phyloP scores from a whole-genome alignment of 2,888 invertebrate species.

The Parnassius smintheus region DNA sequence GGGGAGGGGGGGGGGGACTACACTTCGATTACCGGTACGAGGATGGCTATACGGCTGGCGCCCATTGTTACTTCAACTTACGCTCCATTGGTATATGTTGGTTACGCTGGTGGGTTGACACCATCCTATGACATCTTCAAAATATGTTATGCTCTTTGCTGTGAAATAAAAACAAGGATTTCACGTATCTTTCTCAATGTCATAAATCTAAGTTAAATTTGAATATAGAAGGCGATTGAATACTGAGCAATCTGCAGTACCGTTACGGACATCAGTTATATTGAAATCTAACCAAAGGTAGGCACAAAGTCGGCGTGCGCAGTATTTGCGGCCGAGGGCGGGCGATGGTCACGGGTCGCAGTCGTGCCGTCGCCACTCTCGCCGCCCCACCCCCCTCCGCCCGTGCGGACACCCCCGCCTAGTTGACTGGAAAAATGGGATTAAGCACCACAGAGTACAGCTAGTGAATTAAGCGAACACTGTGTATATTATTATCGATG shows the following conservation, averaged over 20 bases:
- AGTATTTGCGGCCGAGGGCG: conserved; percentile 54
- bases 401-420: conserved; percentile 50
- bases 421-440: conserved; percentile 37
- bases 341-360: conserved; percentile 74
- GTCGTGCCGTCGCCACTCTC: conserved; percentile 54
- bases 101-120: too few species aligned
- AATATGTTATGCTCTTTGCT: too few species aligned
- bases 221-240: too few species aligned
- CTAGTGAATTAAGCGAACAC: conserved; percentile 2
- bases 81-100: too few species aligned
- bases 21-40: too few species aligned
- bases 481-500: too few species aligned
- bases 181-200: too few species aligned
- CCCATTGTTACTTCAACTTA: too few species aligned
- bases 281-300: neutral
- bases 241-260: neutral
- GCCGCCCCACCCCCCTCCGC: conserved; percentile 48
- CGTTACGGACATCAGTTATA: neutral
- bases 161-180: too few species aligned
- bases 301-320: conserved; percentile 31
- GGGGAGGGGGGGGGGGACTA: accelerated
- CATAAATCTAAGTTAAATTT: too few species aligned
- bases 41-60: too few species aligned
- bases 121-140: too few species aligned
- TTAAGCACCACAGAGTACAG: conserved; percentile 32